A percentile compares a stretch with the other conserved stretches of the same genome.
These are phyloP conservation scores for Teleiodes luculella DNA, from an alignment of 2,888 invertebrate genomes.

Conservation along the genomic window DNA sequence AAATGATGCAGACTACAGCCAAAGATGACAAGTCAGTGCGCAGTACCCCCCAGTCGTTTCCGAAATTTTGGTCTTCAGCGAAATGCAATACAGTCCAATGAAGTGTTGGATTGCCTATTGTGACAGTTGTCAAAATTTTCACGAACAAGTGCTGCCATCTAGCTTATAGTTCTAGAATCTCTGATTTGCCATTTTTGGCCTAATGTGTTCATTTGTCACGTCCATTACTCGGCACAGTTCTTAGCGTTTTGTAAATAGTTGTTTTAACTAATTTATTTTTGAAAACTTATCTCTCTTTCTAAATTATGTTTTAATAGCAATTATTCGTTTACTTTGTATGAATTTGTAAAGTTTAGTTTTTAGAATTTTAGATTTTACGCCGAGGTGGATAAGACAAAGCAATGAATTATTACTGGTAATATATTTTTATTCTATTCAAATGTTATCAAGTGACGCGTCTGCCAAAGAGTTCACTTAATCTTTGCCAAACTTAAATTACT, in stretches of 20 bases:
- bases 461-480: constrained; percentile 29
- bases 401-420: constrained; percentile 49
- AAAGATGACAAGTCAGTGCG: background rate
- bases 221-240: constrained; percentile 33
- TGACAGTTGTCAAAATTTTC: constrained; percentile 13
- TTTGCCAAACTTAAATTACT: constrained; percentile 26
- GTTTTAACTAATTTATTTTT: constrained; percentile 47
- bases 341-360: constrained; percentile 38
- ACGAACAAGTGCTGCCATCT: background rate
- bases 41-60: no score
- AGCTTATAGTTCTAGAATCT: background rate
- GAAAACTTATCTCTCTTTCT: constrained; percentile 30
- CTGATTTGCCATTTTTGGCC: background rate
- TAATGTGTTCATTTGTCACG: constrained; percentile 33
- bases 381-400: constrained; percentile 46
- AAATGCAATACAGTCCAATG: no score
- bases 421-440: constrained; percentile 53
- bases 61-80: no score
- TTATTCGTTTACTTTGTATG: constrained; percentile 34
- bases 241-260: constrained; percentile 53
- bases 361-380: constrained; percentile 30
- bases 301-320: constrained; percentile 13
- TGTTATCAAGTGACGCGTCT: constrained; percentile 34
- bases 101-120: no score
- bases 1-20: constrained; percentile 11